phyloP scores from a whole-genome alignment of 2,113 vertebrate genomes.

The Hemiprocne comata region DNA sequence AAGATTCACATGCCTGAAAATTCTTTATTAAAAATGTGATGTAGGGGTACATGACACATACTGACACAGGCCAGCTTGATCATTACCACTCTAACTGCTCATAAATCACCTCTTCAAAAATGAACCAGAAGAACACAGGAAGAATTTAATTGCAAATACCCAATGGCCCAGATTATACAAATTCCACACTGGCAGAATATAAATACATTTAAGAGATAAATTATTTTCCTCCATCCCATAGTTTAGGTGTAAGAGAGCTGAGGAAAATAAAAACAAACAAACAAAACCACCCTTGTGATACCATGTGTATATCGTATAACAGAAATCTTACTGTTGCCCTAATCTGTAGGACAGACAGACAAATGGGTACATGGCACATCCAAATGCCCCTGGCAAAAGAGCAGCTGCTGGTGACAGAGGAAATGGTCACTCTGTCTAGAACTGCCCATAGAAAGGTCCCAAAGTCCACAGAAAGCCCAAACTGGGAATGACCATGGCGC shows the following conservation, averaged over 20 bases:
- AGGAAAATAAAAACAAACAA: not conserved
- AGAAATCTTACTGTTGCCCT: not conserved
- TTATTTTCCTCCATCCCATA: not conserved
- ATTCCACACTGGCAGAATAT: not conserved
- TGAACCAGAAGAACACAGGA: not conserved
- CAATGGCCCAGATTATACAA: not conserved
- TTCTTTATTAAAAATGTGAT: not conserved
- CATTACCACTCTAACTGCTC: not conserved
- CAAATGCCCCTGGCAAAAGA: not conserved
- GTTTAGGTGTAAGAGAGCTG: not conserved
- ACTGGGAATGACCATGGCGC: accelerated
- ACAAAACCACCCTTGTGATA: not conserved
- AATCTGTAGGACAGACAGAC: not conserved
- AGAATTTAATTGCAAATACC: not conserved
- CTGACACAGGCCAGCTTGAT: not conserved
- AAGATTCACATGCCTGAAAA: not conserved
- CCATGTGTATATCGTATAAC: accelerated
- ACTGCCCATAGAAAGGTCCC: accelerated
- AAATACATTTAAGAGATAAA: not conserved
- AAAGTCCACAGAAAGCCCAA: accelerated
- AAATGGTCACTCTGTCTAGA: not conserved
- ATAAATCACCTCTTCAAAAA: not conserved
- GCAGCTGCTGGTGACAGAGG: not conserved
- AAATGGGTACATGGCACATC: not conserved
- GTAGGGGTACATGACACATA: not conserved